phyloP scores from a whole-genome alignment of 2,797 vertebrate genomes.

The Nothura maculosa region DNA sequence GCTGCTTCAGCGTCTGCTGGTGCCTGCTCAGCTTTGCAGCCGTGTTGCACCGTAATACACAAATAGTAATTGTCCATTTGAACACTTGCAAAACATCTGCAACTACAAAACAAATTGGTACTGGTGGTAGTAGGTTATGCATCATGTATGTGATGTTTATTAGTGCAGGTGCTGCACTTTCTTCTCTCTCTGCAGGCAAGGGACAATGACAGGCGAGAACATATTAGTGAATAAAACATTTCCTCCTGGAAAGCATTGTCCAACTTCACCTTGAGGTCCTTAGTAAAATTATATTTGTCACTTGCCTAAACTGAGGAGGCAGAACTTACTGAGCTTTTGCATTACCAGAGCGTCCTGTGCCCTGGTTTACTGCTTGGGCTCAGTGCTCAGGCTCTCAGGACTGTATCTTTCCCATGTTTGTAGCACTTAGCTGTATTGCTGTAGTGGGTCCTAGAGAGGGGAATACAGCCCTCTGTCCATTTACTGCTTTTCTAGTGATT shows the following conservation, averaged over 20 bases:
- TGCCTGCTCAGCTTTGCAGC: slow-evolving; percentile 45
- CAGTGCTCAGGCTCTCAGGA: background rate
- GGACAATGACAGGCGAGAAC: background rate
- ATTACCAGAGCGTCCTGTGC: background rate
- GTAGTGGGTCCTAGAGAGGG: background rate
- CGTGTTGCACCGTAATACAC: background rate
- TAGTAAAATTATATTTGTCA: background rate
- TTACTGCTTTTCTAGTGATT: background rate
- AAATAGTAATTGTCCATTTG: slow-evolving; percentile 15
- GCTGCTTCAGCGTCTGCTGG: slow-evolving; percentile 18
- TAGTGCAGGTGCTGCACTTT: background rate
- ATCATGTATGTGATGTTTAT: slow-evolving; percentile 4
- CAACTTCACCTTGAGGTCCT: background rate
- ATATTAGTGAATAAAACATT: background rate
- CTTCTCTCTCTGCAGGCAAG: background rate
- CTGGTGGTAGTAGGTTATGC: background rate
- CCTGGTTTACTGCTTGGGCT: rapidly evolving
- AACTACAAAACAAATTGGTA: slow-evolving; percentile 21
- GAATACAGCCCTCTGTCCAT: background rate
- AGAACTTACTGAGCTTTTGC: background rate
- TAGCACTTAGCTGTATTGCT: background rate
- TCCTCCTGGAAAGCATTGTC: background rate
- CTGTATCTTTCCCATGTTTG: background rate
- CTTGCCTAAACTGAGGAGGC: background rate
- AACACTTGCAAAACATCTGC: slow-evolving; percentile 23